Base-by-base conservation (phyloP, 2,888 invertebrate genomes). In the Cataglyphis cursor region DNA sequence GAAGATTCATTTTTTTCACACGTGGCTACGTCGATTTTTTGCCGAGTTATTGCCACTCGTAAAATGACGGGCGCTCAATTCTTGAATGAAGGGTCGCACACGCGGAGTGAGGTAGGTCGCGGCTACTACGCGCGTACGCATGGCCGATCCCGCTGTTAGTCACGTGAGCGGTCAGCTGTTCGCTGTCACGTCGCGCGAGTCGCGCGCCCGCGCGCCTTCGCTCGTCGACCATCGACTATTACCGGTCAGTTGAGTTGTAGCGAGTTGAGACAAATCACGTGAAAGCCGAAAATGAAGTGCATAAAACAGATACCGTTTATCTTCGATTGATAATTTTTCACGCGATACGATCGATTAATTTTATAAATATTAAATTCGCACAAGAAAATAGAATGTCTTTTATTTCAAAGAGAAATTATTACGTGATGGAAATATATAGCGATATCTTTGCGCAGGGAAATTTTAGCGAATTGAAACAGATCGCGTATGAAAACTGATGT, bases 81-180 rank as follows among this genome's bases (percentile, higher is more conserved):
- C 44, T 31, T 78, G 78, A 78, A 70, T 70, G 70, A 70, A 28
- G 24, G 12, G 21, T 8, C 24, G 9, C 44, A 41, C 8, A 70
- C 8, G 41, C 31, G 21, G 31, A 6, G 5, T 44, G 78, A 18
- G 78, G 31, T 57, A 68, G 70, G 41, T 57, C 68, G 41, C 21
- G 54, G 41, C 10, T 68, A 57, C 78, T 78, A 68, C 21, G 28
- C 57, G 38, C 66, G 76, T 68, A 68, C 41, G 24, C 48, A 24
- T 51, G 65, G 65, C 75, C 65, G 75, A 75, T 4, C 18, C 18
- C 51, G 24, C 31, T 35, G 31, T 38, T n/a, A 48, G 31, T 64
- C 64, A 21, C 35, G 18, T 65, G 75, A 65, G 35, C 18, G 65
- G 0, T 54, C 65, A 66, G 65, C 51, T 15, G 65, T 12, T 51